phyloP scores from a whole-genome alignment of 2,797 vertebrate genomes.

The Leuciscus waleckii region DNA sequence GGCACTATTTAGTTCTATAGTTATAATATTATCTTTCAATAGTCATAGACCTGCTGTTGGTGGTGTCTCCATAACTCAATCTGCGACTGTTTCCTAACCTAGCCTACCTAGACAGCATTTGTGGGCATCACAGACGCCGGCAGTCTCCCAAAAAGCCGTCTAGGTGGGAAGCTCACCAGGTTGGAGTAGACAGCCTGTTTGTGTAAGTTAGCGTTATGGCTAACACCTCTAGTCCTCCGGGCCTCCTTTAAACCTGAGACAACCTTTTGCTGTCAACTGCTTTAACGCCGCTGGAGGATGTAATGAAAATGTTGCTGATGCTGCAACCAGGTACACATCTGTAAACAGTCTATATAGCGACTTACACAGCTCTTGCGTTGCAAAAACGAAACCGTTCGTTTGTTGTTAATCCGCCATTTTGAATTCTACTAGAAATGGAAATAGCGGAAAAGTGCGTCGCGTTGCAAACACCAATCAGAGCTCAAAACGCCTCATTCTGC shows the following conservation, averaged over 20 bases:
- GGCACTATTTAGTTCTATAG: neutral
- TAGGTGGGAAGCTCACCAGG: neutral
- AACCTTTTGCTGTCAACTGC: neutral
- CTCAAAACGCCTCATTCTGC: conserved; percentile 12
- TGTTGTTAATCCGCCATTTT: conserved; percentile 77
- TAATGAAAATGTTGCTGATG: neutral
- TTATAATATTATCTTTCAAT: neutral
- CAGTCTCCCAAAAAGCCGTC: neutral
- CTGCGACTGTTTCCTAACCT: neutral
- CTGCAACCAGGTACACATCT: neutral
- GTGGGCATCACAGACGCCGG: neutral
- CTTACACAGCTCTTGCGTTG: conserved; percentile 59
- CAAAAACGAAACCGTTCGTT: conserved; percentile 56
- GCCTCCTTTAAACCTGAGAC: conserved; percentile 18
- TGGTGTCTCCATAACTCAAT: neutral
- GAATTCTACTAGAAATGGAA: conserved; percentile 60
- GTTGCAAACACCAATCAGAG: conserved; percentile 41
- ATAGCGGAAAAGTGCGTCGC: conserved; percentile 56
- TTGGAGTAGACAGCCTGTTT: neutral
- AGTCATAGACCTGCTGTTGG: neutral
- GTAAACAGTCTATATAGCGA: neutral
- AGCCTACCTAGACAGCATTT: neutral
- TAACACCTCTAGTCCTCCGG: conserved; percentile 20
- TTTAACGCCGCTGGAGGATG: neutral
- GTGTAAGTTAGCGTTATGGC: conserved; percentile 31